Base-by-base conservation (phyloP, 2,797 vertebrate genomes). In the Epinephelus awoara region DNA sequence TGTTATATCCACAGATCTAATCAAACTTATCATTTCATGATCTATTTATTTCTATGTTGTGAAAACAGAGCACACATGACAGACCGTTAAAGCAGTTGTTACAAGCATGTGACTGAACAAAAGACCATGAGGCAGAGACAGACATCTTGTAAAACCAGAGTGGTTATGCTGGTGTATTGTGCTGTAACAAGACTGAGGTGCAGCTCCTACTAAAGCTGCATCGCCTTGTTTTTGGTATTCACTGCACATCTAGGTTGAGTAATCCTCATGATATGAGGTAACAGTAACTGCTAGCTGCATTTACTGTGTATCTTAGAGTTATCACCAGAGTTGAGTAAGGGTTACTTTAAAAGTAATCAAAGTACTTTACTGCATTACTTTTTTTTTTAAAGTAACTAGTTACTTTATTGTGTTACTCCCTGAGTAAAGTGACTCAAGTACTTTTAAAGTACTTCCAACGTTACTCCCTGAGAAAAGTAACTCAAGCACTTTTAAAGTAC, bases 111-210 rank as follows among this genome's bases (percentile, higher is more conserved):
- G 70, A 57, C 54, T 38, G 78, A 67, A 77, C 75, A 83, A 82
- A 79, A 67, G 42, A 10, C 54, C 62, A 42, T 0, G 50, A 75
- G 11, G 47, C 27, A 57, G 56, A 56, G 47, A 63, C 56, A 75
- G n/a, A 58, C 12, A 70, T 27, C 66, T 54, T 47, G 72, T 75
- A 77, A 79, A 81, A 72, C 46, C 67, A 51, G 46, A 50, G 75
- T 57, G 54, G 46, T 71, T 50, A 25, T 57, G 40, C 50, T 13
- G 64, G 38, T 52, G 67, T 63, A 63, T 59, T 84, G 47, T 67
- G 29, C 47, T 63, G 8, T 42, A 55, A 44, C 42, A 59, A 68
- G 29, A 57, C 66, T 42, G 74, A 77, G 79, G 85, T 64, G 86
- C 75, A 79, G 71, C 63, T 70, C 38, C 54, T 3, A n/a, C 38